Base-by-base conservation (phyloP, 2,888 invertebrate genomes). In the Pediacus dermestoides region DNA sequence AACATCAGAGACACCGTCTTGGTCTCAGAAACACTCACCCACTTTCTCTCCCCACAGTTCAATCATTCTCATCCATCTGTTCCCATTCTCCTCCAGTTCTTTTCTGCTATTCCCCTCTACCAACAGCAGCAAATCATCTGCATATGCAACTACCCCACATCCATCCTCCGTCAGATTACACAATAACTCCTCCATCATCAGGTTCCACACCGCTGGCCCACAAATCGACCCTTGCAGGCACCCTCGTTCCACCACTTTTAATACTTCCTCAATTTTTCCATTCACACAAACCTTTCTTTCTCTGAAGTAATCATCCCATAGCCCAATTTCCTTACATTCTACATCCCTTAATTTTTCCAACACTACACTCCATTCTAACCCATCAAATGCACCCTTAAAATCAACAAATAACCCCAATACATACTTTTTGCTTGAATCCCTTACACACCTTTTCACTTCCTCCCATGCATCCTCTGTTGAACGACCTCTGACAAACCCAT, bases 361-460 rank as follows among this genome's bases (percentile, higher is more conserved):
- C 3, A 41, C 31, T 2, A 16, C 6, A 8, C 6, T 3, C 44
- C 40, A 44, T 8, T 11, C 12, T 2, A 44, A 13, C 11, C 33
- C 13, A 10, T 44, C 41, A 14, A 44, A 44, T 7, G 41, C 37
- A 6, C 40, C 31, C 12, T 30, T 37, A 8, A 41, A 44, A 9
- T 44, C 41, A 0, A 44, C 37, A 30, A 44, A 41, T 2, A 34
- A 9, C 2, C 44, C 37, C 15, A 40, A 21, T 2, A 40, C 44
- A 21, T 41, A 44, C 14, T 31, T 37, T 2, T 10, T 14, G 1
- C 2, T 1, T 10, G 31, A 25, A 2, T 9, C 18, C 1, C 10
- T 7, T 9, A 44, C 40, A 3, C 13, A 4, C 2, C 11, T n/a
- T 6, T 14, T 6, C 1, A 36, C 8, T 12, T 10, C 13, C 7